Conservation (phyloP, 2,888 invertebrate species). For the Vesta saturnalis region DNA sequence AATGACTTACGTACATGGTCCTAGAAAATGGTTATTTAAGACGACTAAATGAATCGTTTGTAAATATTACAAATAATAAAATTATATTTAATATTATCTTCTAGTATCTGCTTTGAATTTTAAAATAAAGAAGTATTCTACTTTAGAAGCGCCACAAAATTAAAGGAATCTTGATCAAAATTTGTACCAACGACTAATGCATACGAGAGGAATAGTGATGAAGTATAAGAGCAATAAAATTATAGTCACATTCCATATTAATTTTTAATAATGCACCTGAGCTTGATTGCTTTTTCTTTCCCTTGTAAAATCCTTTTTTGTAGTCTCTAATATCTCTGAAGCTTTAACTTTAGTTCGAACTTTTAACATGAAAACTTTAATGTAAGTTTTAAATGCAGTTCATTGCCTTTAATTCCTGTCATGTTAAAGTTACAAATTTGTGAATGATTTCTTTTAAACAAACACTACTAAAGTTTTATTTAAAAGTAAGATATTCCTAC, state of each 20-base stretch:
- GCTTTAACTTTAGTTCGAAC: not conserved
- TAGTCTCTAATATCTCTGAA: not conserved
- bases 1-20: too few relatives aligned
- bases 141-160: not conserved
- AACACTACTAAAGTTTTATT: too few relatives aligned
- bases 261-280: constrained; percentile 9
- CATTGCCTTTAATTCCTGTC: too few relatives aligned
- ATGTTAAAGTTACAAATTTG: too few relatives aligned
- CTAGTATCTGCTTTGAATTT: not conserved
- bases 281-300: constrained; percentile 10
- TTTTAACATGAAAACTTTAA: not conserved
- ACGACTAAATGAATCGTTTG: too few relatives aligned
- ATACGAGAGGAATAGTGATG: not conserved
- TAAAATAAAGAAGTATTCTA: not conserved
- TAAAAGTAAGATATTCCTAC: too few relatives aligned
- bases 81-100: too few relatives aligned
- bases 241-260: not conserved
- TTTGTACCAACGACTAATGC: not conserved
- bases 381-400: too few relatives aligned
- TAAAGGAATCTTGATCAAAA: not conserved
- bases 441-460: too few relatives aligned
- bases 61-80: too few relatives aligned
- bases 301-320: not conserved
- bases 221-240: not conserved
- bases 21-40: too few relatives aligned